Conservation (phyloP, 2,888 invertebrate genomes). For the Schizaphis graminum region DNA sequence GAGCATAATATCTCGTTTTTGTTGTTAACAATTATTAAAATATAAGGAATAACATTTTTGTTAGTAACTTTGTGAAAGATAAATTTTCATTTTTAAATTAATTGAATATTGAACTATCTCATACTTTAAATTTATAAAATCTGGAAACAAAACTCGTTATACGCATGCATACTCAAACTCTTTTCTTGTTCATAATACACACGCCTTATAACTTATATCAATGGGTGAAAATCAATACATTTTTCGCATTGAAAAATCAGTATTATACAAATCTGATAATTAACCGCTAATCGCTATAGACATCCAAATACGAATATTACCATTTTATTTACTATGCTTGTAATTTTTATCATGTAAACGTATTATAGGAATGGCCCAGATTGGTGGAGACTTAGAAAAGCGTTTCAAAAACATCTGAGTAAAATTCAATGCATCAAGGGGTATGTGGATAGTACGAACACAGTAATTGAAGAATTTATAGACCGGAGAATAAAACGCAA, state of each 20-base stretch:
- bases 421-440: conserved; percentile 79
- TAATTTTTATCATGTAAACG: neutral
- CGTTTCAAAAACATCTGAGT: conserved; percentile 85
- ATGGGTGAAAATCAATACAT: neutral
- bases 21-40: neutral
- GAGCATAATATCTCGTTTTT: neutral
- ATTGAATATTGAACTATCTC: neutral
- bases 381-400: conserved; percentile 85
- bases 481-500: conserved; percentile 69
- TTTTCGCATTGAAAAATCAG: neutral
- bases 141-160: neutral
- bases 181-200: neutral
- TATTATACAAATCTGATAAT: neutral
- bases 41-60: neutral
- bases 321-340: neutral
- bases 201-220: neutral
- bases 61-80: neutral
- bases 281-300: neutral
- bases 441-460: conserved; percentile 78
- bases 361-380: conserved; percentile 82
- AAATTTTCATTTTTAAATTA: neutral
- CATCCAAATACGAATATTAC: neutral
- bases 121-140: neutral
- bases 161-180: neutral
- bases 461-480: conserved; percentile 78